Evolutionary conservation across 1,140 invertebrate genomes (phyloP).

Genomic region (Triops longicaudatus): DNA sequence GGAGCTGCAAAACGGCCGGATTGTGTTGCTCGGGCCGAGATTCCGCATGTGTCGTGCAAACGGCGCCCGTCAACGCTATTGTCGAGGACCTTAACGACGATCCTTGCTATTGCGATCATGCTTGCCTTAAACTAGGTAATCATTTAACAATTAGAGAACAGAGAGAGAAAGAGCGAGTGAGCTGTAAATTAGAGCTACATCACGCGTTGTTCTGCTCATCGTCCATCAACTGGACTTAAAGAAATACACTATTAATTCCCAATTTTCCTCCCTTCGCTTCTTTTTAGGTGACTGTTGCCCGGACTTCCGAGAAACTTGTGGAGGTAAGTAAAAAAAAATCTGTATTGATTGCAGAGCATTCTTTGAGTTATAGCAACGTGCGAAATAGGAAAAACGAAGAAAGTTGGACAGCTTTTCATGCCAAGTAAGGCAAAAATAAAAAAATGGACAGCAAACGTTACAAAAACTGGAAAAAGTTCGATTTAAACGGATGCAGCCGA

Average conservation of each 20-base stretch:
- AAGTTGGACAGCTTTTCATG: background rate
- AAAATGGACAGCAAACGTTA: background rate
- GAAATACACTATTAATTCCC: too few relatives aligned
- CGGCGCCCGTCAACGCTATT: constrained; percentile 68
- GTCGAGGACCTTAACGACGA: constrained; percentile 70
- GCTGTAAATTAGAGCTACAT: too few relatives aligned
- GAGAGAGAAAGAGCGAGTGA: too few relatives aligned
- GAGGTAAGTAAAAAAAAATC: constrained; percentile 52
- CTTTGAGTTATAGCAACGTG: background rate
- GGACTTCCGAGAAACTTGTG: constrained; percentile 74
- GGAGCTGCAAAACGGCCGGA: constrained; percentile 26
- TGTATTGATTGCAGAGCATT: background rate
- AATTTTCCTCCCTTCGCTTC: too few relatives aligned
- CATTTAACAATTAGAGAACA: too few relatives aligned
- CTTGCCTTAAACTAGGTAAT: constrained; percentile 59
- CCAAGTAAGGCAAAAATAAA: background rate
- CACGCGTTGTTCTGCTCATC: too few relatives aligned
- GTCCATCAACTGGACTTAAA: too few relatives aligned
- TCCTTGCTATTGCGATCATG: constrained; percentile 81
- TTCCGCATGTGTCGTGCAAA: constrained; percentile 77
- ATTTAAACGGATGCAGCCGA: background rate
- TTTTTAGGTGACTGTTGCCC: constrained; percentile 63
- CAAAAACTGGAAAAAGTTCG: background rate
- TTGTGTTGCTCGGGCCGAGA: constrained; percentile 56
- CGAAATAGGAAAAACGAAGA: background rate